Evolutionary conservation across 2,888 invertebrate genomes (phyloP).

Genomic region (Formica aserva): DNA sequence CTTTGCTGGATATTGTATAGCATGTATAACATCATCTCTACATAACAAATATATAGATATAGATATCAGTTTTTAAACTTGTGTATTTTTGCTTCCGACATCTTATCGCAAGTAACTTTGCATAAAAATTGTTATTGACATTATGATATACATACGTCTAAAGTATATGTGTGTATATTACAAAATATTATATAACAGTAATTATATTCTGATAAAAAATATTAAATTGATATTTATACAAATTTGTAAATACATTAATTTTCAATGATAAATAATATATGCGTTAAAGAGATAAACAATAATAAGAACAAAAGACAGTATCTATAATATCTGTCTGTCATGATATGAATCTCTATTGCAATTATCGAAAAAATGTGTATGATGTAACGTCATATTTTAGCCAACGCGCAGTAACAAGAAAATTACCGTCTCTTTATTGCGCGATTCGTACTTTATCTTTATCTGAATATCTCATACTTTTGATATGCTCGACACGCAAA

Average conservation of each 20-base stretch:
- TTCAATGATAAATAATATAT: background rate
- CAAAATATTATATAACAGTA: background rate
- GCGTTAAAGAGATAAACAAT: background rate
- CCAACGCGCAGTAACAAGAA: slow-evolving; percentile 45
- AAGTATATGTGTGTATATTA: background rate
- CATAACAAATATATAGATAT: background rate
- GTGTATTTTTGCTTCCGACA: background rate
- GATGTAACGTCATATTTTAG: background rate
- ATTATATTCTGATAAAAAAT: background rate
- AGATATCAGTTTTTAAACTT: background rate
- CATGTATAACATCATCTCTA: background rate
- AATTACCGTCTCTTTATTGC: slow-evolving; percentile 57
- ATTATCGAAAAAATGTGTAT: slow-evolving; percentile 3
- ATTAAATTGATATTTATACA: background rate
- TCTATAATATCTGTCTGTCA: background rate
- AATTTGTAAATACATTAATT: background rate
- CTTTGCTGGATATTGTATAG: background rate
- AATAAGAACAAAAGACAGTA: background rate
- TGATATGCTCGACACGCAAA: background rate
- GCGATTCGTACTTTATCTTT: slow-evolving; percentile 50
- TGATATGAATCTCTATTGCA: background rate
- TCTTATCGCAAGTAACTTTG: background rate
- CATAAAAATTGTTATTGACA: background rate
- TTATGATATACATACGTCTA: background rate
- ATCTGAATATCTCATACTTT: slow-evolving; percentile 54